phyloP scores from a whole-genome alignment of 2,888 invertebrate genomes.

The Unio delphinus region DNA sequence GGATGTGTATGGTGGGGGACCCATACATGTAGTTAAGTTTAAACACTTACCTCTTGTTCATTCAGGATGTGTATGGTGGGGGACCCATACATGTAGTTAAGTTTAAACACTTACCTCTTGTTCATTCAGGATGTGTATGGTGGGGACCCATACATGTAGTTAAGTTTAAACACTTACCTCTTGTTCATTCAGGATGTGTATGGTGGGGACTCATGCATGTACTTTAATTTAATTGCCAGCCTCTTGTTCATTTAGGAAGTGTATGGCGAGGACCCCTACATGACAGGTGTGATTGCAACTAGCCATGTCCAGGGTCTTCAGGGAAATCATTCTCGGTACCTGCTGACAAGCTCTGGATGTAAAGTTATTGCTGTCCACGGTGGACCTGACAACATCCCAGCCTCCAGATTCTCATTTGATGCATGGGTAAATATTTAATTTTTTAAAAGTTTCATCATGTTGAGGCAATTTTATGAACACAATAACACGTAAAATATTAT shows the following conservation, averaged over 20 bases:
- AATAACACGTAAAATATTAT: neutral
- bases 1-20: too few relatives aligned
- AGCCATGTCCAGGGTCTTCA: conserved; percentile 66
- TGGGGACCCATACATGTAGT: conserved; percentile 63
- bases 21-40: too few relatives aligned
- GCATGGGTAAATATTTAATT: conserved; percentile 39
- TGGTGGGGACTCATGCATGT: conserved; percentile 67
- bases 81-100: conserved; percentile 56
- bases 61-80: conserved; percentile 69
- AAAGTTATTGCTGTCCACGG: conserved; percentile 67
- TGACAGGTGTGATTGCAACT: conserved; percentile 55
- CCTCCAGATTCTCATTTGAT: conserved; percentile 54
- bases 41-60: too few relatives aligned
- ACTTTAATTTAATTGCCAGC: too few relatives aligned
- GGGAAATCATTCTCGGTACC: conserved; percentile 59
- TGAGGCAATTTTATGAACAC: too few relatives aligned
- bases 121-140: conserved; percentile 66
- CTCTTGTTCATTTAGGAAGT: conserved; percentile 56
- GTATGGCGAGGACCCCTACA: conserved; percentile 68
- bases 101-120: too few relatives aligned
- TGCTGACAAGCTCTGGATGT: conserved; percentile 65
- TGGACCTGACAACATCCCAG: conserved; percentile 66
- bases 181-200: conserved; percentile 63
- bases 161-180: too few relatives aligned
- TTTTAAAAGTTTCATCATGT: too few relatives aligned